Evolutionary conservation across 2,797 vertebrate genomes (phyloP).

Genomic region (Podargus strigoides): DNA sequence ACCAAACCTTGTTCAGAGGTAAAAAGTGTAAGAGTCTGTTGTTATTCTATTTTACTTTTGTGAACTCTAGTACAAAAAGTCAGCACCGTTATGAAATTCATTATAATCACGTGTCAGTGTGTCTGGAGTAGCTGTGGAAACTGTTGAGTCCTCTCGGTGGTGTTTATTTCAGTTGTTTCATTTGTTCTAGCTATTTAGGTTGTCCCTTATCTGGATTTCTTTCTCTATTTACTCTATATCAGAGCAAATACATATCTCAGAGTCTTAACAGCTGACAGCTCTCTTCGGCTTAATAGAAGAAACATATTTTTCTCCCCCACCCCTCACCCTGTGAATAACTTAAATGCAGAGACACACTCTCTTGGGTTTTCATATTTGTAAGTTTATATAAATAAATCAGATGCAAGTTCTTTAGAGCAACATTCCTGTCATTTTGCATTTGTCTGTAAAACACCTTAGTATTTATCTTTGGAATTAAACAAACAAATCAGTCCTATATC

Average conservation of each 20-base stretch:
- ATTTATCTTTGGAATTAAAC: background rate
- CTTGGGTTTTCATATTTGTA: background rate
- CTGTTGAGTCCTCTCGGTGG: background rate
- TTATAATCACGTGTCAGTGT: background rate
- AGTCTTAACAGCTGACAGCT: constrained; percentile 2
- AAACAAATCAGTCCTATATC: background rate
- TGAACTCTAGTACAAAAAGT: background rate
- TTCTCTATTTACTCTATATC: constrained; percentile 20
- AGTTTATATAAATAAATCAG: background rate
- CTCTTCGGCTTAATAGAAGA: constrained; percentile 7
- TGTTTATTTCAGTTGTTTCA: constrained; percentile 43
- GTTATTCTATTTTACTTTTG: background rate
- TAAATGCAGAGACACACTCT: background rate
- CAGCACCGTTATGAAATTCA: constrained; percentile 10
- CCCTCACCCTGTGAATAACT: background rate
- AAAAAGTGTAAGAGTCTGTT: background rate
- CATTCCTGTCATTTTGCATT: background rate
- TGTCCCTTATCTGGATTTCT: background rate
- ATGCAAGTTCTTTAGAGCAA: background rate
- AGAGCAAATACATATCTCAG: constrained; percentile 10
- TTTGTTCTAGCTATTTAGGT: constrained; percentile 45
- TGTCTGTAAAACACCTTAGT: background rate
- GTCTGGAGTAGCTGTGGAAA: background rate
- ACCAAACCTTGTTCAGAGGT: background rate
- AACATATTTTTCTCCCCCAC: background rate